Evolutionary conservation across 2,113 vertebrate species (phyloP).

Genomic region (Alethe diademata): DNA sequence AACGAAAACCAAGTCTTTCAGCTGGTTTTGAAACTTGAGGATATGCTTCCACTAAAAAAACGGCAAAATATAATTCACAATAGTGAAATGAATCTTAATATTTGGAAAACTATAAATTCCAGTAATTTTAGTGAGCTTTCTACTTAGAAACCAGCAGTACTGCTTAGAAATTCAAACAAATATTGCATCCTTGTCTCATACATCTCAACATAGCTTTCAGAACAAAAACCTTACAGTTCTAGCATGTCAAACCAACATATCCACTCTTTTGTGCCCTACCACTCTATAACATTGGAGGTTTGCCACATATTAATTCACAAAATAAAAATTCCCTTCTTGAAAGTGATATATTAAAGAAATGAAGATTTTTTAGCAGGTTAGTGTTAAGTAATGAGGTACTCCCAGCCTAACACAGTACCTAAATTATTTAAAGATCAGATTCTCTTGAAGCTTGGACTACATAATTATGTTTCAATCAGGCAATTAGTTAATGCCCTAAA

Average conservation of each 20-base stretch:
- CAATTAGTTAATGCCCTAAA: conserved; percentile 12
- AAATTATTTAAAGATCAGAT: conserved; percentile 52
- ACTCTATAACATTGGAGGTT: neutral
- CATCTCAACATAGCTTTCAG: neutral
- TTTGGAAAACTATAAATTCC: neutral
- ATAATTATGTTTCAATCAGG: conserved; percentile 33
- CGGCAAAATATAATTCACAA: neutral
- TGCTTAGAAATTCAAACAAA: neutral
- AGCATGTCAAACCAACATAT: neutral
- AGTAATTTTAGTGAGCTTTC: neutral
- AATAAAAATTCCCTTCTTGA: conserved; percentile 51
- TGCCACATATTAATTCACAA: conserved; percentile 40
- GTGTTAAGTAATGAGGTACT: conserved; percentile 21
- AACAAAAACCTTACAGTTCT: conserved; percentile 26
- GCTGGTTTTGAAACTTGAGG: neutral
- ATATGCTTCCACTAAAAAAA: neutral
- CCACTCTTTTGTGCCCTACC: neutral
- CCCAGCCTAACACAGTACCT: neutral
- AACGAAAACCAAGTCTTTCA: neutral
- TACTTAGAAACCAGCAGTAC: conserved; percentile 3
- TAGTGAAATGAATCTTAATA: neutral
- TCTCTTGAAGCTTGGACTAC: neutral
- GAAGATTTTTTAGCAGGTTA: neutral
- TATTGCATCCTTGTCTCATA: neutral
- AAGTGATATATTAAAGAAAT: neutral